Conservation (phyloP, 2,113 vertebrate genomes). For the Camelus dromedarius region DNA sequence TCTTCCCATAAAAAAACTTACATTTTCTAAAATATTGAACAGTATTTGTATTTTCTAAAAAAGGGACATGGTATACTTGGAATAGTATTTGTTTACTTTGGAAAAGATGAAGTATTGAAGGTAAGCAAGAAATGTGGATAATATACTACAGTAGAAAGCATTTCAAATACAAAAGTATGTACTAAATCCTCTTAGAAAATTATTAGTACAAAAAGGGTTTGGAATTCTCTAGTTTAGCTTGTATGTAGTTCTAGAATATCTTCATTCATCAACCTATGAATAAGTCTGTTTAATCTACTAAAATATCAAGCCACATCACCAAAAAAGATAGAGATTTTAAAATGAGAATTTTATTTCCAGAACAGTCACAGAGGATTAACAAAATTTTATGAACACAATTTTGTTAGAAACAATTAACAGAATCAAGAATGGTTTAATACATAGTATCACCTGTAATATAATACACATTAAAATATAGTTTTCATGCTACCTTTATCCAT, state of each 20-base stretch:
- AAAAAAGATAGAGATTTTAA: constrained; percentile 45
- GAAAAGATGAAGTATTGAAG: constrained; percentile 29
- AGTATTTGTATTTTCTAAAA: constrained; percentile 23
- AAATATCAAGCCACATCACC: constrained; percentile 59
- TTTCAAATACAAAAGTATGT: constrained; percentile 31
- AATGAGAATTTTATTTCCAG: constrained; percentile 65
- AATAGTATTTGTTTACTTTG: constrained; percentile 25
- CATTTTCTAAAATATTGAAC: neutral
- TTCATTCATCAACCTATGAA: neutral
- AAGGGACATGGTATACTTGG: neutral
- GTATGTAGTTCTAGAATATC: neutral
- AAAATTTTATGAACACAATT: constrained; percentile 50
- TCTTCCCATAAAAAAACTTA: neutral
- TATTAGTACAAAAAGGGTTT: neutral
- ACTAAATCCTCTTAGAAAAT: constrained; percentile 32
- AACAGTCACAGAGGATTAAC: constrained; percentile 37
- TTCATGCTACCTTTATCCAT: neutral
- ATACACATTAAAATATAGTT: constrained; percentile 36
- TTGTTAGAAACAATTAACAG: constrained; percentile 59
- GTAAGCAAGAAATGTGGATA: constrained; percentile 18
- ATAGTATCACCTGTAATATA: constrained; percentile 10
- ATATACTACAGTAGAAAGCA: constrained; percentile 11
- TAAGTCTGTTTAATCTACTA: constrained; percentile 24
- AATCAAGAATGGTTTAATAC: constrained; percentile 39
- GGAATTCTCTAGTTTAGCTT: constrained; percentile 24